Evolutionary conservation across 1,140 invertebrate genomes (phyloP).

Genomic region (Orussus abietinus): DNA sequence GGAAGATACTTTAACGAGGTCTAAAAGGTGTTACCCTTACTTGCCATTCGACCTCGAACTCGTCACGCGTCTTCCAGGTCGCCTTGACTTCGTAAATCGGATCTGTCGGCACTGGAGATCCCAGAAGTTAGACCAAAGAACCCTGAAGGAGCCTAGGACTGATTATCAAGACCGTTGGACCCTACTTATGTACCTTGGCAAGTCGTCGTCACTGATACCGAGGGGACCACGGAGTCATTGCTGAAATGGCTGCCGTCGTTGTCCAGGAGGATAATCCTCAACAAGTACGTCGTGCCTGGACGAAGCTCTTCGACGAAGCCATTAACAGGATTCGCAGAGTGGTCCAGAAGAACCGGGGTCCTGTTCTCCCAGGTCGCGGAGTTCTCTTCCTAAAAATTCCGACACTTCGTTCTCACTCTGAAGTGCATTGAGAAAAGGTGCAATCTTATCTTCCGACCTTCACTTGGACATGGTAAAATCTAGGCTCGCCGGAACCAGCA

Average conservation of each 20-base stretch:
- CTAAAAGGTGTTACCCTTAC: too few species aligned
- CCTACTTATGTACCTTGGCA: conserved; percentile 1
- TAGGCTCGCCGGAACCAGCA: conserved; percentile 4
- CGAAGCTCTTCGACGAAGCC: conserved; percentile 2
- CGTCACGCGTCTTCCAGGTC: conserved; percentile 1
- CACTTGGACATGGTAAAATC: conserved; percentile 10
- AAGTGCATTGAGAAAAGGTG: background rate
- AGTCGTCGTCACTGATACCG: background rate
- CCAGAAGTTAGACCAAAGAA: too few species aligned
- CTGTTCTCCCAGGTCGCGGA: background rate
- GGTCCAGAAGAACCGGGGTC: background rate
- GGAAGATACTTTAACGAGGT: too few species aligned
- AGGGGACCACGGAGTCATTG: conserved; percentile 1
- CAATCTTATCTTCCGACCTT: conserved; percentile 4
- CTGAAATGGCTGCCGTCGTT: conserved; percentile 2
- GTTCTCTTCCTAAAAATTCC: background rate
- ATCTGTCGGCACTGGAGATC: conserved; percentile 6
- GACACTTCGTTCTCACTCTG: background rate
- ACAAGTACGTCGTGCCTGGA: background rate
- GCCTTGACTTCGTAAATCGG: conserved; percentile 10
- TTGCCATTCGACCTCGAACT: conserved; percentile 9
- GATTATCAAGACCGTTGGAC: too few species aligned
- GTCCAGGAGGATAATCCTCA: conserved; percentile 3
- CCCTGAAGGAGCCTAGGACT: too few species aligned
- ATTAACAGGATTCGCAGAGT: background rate